phyloP scores from a whole-genome alignment of 2,797 vertebrate genomes.

The Tadarida brasiliensis region DNA sequence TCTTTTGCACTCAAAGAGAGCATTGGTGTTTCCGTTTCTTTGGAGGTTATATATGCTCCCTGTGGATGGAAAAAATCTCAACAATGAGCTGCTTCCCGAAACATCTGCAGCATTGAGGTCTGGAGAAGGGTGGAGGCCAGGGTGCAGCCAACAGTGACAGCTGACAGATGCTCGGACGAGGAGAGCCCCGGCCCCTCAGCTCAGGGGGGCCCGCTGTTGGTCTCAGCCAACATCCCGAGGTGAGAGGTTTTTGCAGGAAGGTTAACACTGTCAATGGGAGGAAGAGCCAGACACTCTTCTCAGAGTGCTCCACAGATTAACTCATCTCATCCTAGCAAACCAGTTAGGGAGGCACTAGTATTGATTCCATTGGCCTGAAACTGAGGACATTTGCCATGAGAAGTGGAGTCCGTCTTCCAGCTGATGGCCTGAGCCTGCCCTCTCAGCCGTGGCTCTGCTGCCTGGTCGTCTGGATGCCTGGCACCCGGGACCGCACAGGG shows the following conservation, averaged over 20 bases:
- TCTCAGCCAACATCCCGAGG: neutral
- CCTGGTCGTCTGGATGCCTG: neutral
- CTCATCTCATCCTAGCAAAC: neutral
- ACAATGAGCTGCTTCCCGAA: neutral
- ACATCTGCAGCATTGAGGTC: neutral
- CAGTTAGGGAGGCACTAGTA: neutral
- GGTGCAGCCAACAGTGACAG: rapidly evolving
- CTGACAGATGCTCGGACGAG: neutral
- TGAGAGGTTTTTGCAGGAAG: neutral
- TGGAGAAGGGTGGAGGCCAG: neutral
- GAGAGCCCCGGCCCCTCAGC: neutral
- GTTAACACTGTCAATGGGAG: rapidly evolving
- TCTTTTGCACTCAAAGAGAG: neutral
- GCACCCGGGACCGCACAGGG: neutral
- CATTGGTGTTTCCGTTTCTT: neutral
- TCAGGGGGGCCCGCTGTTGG: neutral
- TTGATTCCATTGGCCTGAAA: neutral
- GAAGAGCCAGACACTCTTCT: neutral
- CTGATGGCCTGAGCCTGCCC: neutral
- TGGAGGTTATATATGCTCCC: neutral
- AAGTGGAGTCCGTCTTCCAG: neutral
- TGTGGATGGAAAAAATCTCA: neutral
- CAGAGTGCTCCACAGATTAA: too few species aligned
- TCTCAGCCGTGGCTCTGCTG: neutral
- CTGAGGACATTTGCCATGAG: neutral